phyloP scores from a whole-genome alignment of 2,888 invertebrate genomes.

The Germaria angustata region DNA sequence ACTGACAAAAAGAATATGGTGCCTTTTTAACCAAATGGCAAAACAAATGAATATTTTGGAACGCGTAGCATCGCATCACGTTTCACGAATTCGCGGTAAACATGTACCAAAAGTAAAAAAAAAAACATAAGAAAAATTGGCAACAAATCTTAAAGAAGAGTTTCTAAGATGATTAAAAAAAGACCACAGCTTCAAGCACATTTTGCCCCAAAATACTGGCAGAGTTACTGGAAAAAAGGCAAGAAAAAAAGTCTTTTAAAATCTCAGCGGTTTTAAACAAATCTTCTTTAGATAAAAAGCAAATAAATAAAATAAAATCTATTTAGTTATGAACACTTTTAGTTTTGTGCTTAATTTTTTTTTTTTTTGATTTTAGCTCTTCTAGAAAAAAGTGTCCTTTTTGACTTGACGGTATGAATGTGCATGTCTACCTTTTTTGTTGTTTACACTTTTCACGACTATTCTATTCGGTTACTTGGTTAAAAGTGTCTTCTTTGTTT shows the following conservation, averaged over 20 bases:
- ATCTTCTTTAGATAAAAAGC: slow-evolving; percentile 35
- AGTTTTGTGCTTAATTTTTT: slow-evolving; percentile 18
- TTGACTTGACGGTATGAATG: background rate
- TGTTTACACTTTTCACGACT: slow-evolving; percentile 53
- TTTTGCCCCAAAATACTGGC: slow-evolving; percentile 50
- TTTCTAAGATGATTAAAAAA: slow-evolving; percentile 46
- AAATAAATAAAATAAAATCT: slow-evolving; percentile 20
- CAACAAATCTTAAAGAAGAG: slow-evolving; percentile 58
- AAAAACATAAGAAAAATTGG: slow-evolving; percentile 22
- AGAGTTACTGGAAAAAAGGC: slow-evolving; percentile 4
- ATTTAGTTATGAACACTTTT: slow-evolving; percentile 60
- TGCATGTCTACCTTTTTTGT: background rate
- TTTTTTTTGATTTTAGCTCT: background rate
- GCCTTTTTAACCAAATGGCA: slow-evolving; percentile 46
- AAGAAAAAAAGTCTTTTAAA: slow-evolving; percentile 43
- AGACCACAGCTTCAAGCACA: slow-evolving; percentile 36
- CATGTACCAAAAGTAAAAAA: slow-evolving; percentile 30
- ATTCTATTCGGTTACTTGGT: slow-evolving; percentile 65
- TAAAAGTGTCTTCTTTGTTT: slow-evolving; percentile 63
- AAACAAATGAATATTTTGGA: slow-evolving; percentile 61
- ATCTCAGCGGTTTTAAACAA: slow-evolving; percentile 41
- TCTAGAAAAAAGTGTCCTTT: slow-evolving; percentile 57
- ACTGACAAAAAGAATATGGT: slow-evolving; percentile 24
- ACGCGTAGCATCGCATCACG: slow-evolving; percentile 66
- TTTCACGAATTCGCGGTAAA: slow-evolving; percentile 68